phyloP scores from a whole-genome alignment of 2,888 invertebrate species.

The Callyntrura guangdongensis region DNA sequence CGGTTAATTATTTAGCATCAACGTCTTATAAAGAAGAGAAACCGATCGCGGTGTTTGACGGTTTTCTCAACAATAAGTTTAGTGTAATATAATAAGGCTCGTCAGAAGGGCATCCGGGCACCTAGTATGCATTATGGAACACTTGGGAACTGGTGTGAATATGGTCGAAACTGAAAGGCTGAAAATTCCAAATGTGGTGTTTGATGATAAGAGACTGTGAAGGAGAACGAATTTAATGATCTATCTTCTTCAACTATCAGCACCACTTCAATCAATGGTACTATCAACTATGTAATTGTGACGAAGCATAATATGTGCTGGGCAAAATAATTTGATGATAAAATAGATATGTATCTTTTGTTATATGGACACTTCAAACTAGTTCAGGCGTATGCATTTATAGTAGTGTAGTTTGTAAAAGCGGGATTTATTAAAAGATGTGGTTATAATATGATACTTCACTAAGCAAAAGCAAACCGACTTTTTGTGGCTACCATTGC shows the following conservation, averaged over 20 bases:
- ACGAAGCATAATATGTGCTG: constrained; percentile 31
- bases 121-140: no score
- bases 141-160: no score
- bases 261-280: constrained; percentile 12
- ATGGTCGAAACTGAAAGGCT: constrained; percentile 12
- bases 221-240: constrained; percentile 63
- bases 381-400: background rate
- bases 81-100: no score
- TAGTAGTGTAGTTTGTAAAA: background rate
- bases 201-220: constrained; percentile 42
- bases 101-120: no score
- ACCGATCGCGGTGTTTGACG: no score
- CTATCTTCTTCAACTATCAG: constrained; percentile 69
- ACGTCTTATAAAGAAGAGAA: background rate
- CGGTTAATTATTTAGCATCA: no score
- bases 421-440: constrained; percentile 11
- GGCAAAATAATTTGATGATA: no score
- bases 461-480: no score
- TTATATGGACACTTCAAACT: background rate
- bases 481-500: no score
- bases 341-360: no score
- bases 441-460: background rate
- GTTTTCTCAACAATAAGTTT: constrained; percentile 15
- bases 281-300: constrained; percentile 42
- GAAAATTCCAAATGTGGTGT: constrained; percentile 51